Evolutionary conservation across 2,113 vertebrate genomes (phyloP).

Genomic region (Mystacornis crossleyi): DNA sequence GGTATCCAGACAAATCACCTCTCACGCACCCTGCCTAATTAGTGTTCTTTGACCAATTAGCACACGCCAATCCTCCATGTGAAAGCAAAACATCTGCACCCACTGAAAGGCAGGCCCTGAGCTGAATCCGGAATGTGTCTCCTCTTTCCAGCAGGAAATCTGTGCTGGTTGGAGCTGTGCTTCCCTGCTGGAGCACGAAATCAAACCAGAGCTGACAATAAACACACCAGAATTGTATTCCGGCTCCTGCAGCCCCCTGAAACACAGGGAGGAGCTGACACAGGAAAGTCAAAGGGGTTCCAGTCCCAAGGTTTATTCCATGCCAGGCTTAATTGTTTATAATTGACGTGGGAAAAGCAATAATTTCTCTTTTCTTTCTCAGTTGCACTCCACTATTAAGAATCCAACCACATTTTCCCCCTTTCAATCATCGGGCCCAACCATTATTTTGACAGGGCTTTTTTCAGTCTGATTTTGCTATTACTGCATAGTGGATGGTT

Average conservation of each 20-base stretch:
- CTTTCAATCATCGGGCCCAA: neutral
- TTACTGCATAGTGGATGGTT: slow-evolving; percentile 9
- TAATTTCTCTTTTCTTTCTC: slow-evolving; percentile 40
- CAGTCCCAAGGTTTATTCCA: neutral
- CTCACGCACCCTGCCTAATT: neutral
- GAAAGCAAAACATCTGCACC: slow-evolving; percentile 32
- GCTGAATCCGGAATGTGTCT: neutral
- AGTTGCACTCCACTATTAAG: neutral
- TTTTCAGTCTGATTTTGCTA: neutral
- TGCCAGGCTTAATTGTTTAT: neutral
- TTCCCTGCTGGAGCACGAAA: neutral
- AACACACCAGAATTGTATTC: neutral
- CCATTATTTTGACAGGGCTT: neutral
- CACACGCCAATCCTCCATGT: neutral
- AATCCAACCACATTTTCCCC: neutral
- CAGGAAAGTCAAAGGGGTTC: neutral
- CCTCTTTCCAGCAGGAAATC: neutral
- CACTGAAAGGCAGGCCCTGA: neutral
- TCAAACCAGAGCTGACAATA: neutral
- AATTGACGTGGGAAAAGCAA: slow-evolving; percentile 4
- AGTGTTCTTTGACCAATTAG: neutral
- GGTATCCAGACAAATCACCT: neutral
- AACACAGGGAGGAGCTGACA: neutral
- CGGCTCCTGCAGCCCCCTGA: neutral
- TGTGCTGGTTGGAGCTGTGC: neutral